Percentiles rank a stretch among this genome's conserved stretches.
phyloP scores from a whole-genome alignment of 2,113 vertebrate genomes.

The human (Homo sapiens) region GRCh38 chr3:141970001-141970500 shows the following conservation, averaged over 20 bases:
- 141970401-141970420: background rate
- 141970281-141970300: background rate
- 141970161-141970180: background rate
- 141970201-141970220: background rate
- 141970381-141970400: background rate
- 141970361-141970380: background rate
- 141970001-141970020: background rate
- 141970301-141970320: background rate
- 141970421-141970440: background rate
- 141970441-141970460: background rate
- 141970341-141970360: background rate
- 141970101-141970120: constrained; percentile 92
- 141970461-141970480: background rate
- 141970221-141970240: background rate
- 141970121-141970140: constrained; percentile 91
- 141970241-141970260: background rate
- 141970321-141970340: background rate
- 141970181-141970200: background rate
- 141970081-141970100: constrained; percentile 90
- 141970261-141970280: background rate
- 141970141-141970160: constrained; percentile 81
- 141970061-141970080: constrained; percentile 86
- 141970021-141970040: background rate
- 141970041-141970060: background rate
- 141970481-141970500: background rate